These are phyloP conservation scores for Diplogasteroides magnus DNA, from an alignment of 1,140 invertebrate species.

Conservation along the genomic window DNA sequence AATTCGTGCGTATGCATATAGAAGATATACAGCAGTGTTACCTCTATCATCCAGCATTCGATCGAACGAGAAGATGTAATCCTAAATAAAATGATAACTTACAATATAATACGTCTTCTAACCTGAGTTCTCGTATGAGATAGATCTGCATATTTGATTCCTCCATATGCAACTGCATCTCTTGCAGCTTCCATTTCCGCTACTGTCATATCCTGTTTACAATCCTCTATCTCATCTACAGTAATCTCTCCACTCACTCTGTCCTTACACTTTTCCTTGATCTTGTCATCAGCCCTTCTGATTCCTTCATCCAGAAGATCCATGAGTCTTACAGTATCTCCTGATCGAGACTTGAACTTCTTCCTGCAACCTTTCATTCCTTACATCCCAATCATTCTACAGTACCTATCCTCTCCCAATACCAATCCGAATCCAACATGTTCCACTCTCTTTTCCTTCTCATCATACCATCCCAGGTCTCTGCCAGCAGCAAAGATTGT, in stretches of 20 bases:
- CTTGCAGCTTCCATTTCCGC: constrained; percentile 79
- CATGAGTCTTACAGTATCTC: constrained; percentile 82
- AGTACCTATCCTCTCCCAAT: constrained; percentile 83
- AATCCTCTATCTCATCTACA: background rate
- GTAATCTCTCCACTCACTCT: constrained; percentile 61
- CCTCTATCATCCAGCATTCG: constrained; percentile 98
- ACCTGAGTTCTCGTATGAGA: constrained; percentile 75
- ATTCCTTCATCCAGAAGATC: constrained; percentile 92
- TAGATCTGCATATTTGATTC: constrained; percentile 96
- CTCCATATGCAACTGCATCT: constrained; percentile 89
- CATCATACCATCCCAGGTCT: constrained; percentile 49
- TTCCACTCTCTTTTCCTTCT: constrained; percentile 64
- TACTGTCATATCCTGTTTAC: constrained; percentile 66
- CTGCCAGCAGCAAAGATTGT: constrained; percentile 61
- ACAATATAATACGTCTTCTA: background rate
- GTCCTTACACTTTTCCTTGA: constrained; percentile 83
- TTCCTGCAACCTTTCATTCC: constrained; percentile 62
- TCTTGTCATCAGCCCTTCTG: constrained; percentile 73
- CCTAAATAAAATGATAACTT: constrained; percentile 58
- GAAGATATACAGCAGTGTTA: constrained; percentile 93
- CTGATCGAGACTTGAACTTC: constrained; percentile 97
- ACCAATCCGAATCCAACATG: constrained; percentile 95
- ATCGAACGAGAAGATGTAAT: constrained; percentile 98
- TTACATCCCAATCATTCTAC: constrained; percentile 11
- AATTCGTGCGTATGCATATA: constrained; percentile 92